phyloP scores from a whole-genome alignment of 2,797 vertebrate genomes.

The Takifugu ocellatus region DNA sequence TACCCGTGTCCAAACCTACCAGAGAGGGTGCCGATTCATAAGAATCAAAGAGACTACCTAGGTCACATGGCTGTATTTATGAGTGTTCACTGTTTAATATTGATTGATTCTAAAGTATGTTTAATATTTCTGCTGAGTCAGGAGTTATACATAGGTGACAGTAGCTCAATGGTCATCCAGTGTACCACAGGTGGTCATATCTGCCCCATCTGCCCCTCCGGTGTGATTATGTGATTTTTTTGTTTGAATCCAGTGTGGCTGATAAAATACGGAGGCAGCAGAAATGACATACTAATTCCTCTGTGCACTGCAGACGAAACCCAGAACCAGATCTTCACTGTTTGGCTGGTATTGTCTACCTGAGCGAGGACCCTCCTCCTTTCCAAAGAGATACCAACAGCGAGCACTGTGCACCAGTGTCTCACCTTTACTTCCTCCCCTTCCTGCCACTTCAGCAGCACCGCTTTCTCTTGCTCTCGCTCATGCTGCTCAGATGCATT shows the following conservation, averaged over 20 bases:
- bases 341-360: conserved; percentile 36
- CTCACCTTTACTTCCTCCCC: conserved; percentile 66
- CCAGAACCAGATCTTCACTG: conserved; percentile 40
- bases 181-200: no score
- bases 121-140: no score
- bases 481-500: conserved; percentile 50
- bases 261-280: conserved; percentile 19
- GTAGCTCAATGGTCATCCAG: no score
- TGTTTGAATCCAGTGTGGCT: not conserved
- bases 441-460: conserved; percentile 44
- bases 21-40: no score
- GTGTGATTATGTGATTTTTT: no score
- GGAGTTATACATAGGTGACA: no score
- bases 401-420: conserved; percentile 59
- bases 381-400: conserved; percentile 39
- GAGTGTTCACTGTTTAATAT: no score
- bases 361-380: conserved; percentile 42
- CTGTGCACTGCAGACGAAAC: conserved; percentile 20
- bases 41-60: no score
- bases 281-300: conserved; percentile 14
- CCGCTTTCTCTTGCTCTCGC: conserved; percentile 30
- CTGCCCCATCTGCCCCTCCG: no score
- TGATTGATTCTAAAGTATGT: no score
- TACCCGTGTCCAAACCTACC: no score
- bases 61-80: no score